Percentiles rank a stretch among this genome's conserved stretches.
These are phyloP conservation scores for Dicroscelio sp. DNA, from an alignment of 2,888 invertebrate genomes.

Conservation along the genomic window DNA sequence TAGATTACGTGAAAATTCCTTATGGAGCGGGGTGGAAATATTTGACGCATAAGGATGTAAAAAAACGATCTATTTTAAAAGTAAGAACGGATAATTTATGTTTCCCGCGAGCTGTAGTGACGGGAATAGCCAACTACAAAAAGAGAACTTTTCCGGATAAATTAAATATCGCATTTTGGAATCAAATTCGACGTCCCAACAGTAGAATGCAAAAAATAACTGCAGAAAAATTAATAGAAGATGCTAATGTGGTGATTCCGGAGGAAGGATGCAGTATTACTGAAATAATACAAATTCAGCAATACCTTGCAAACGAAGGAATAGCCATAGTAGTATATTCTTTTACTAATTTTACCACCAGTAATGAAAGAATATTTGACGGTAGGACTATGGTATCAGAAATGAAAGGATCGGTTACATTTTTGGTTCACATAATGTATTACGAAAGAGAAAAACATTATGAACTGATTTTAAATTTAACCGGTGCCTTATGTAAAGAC, in stretches of 20 bases:
- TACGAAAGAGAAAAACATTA: neutral
- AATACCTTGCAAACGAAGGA: neutral
- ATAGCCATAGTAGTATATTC: neutral
- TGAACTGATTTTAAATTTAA: neutral
- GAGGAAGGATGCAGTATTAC: neutral
- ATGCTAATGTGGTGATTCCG: neutral
- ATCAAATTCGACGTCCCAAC: neutral
- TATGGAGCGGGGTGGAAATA: neutral
- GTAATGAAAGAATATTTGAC: neutral
- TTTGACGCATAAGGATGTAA: neutral
- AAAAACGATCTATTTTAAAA: neutral
- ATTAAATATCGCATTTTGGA: neutral
- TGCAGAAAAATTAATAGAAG: neutral
- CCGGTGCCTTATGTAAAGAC: neutral
- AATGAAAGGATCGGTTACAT: neutral
- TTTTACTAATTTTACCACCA: neutral
- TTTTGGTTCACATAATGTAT: neutral
- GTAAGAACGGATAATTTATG: constrained; percentile 2
- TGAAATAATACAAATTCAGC: neutral
- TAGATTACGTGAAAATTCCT: constrained; percentile 11
- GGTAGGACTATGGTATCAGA: neutral
- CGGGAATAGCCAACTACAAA: neutral
- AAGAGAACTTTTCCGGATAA: neutral
- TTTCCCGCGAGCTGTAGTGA: neutral
- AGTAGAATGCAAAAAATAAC: neutral